These are phyloP conservation scores for Thymelicus sylvestris DNA, from an alignment of 2,888 invertebrate genomes.

Conservation along the genomic window DNA sequence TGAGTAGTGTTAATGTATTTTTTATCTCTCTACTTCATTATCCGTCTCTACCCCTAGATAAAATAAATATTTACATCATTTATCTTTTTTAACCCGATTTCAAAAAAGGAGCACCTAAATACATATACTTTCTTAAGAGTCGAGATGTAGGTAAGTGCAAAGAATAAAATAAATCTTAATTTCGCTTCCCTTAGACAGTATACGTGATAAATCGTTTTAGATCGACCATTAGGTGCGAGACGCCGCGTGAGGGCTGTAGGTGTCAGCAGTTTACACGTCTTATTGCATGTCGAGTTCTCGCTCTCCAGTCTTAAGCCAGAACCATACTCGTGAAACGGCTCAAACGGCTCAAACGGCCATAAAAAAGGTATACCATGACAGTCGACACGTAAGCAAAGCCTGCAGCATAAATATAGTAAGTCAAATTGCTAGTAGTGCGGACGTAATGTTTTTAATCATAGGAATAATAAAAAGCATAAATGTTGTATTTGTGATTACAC, in stretches of 20 bases:
- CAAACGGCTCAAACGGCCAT: neutral
- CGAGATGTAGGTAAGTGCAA: neutral
- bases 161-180: slow-evolving; percentile 65
- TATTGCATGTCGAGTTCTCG: slow-evolving; percentile 73
- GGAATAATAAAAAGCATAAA: no score
- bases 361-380: neutral
- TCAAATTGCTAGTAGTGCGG: no score
- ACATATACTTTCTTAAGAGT: no score
- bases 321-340: neutral
- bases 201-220: slow-evolving; percentile 79
- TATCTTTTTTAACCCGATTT: no score
- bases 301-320: slow-evolving; percentile 56
- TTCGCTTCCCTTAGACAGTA: slow-evolving; percentile 67
- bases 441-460: no score
- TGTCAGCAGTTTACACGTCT: slow-evolving; percentile 75
- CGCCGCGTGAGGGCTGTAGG: slow-evolving; percentile 70
- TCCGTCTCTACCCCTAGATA: no score
- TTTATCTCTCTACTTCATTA: no score
- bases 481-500: no score
- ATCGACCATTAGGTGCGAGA: slow-evolving; percentile 74
- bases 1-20: no score
- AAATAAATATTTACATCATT: no score
- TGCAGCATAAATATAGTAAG: no score
- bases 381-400: neutral
- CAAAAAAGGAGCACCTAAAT: no score